phyloP scores from a whole-genome alignment of 2,888 invertebrate species.

The Epirrita christyi region DNA sequence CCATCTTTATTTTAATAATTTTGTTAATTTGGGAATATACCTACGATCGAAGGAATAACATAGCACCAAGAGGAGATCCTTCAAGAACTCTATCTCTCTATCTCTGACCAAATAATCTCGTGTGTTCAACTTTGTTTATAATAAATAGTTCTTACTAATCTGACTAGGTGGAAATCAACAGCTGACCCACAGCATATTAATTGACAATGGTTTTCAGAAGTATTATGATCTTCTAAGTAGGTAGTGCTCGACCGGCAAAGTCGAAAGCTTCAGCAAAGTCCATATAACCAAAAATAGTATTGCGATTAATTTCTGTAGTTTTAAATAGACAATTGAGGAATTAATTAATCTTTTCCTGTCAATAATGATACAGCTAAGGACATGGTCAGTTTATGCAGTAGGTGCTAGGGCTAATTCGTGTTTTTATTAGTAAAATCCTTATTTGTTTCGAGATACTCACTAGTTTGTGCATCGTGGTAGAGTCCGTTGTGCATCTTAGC shows the following conservation, averaged over 20 bases:
- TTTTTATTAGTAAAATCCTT: not conserved
- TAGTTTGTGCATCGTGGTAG: conserved; percentile 87
- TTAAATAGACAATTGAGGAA: not conserved
- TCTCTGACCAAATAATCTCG: not conserved
- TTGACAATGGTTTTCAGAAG: no score
- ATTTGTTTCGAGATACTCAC: conserved; percentile 67
- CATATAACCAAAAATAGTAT: not conserved
- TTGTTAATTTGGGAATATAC: conserved; percentile 10
- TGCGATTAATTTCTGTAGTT: not conserved
- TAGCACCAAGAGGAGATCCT: conserved; percentile 26
- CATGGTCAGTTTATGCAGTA: no score
- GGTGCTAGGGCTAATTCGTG: no score
- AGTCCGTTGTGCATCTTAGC: conserved; percentile 92
- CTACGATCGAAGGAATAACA: not conserved
- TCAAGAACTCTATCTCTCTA: conserved; percentile 19
- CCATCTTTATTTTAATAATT: conserved; percentile 71
- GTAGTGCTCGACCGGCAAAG: conserved; percentile 2
- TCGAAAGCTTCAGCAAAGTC: conserved; percentile 1
- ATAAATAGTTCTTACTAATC: no score
- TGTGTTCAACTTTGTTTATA: not conserved
- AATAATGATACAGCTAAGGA: no score
- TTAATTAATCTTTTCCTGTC: no score
- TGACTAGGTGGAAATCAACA: no score
- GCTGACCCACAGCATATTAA: no score
- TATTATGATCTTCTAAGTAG: not conserved